Conservation (phyloP, 2,113 vertebrate species). For the Arenaria interpres region DNA sequence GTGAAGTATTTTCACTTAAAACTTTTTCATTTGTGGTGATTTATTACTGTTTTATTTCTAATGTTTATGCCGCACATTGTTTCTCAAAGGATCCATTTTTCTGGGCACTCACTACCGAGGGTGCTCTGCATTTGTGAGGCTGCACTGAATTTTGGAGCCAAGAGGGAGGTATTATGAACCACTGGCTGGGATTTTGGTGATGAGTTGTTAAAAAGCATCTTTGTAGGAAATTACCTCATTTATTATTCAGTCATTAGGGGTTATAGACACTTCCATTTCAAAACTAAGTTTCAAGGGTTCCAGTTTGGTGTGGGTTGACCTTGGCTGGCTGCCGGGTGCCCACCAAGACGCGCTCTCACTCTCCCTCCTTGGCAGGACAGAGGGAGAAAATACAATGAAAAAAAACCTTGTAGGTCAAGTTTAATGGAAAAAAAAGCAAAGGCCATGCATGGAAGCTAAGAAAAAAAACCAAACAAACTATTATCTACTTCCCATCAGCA, state of each 20-base stretch:
- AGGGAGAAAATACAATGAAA: not conserved
- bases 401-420: rapidly evolving
- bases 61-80: conserved; percentile 2
- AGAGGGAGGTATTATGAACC: not conserved
- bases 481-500: not conserved
- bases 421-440: not conserved
- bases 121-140: not conserved
- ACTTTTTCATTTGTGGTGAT: not conserved
- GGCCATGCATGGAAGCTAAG: not conserved
- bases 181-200: not conserved
- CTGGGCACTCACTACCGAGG: not conserved
- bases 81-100: conserved; percentile 26
- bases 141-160: not conserved
- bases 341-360: not conserved
- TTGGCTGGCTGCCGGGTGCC: not conserved
- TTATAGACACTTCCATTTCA: not conserved
- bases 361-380: not conserved
- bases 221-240: not conserved
- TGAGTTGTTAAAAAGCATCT: not conserved
- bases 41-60: conserved; percentile 5
- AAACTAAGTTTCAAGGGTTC: not conserved
- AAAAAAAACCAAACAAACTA: not conserved
- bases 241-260: not conserved
- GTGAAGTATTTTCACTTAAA: not conserved
- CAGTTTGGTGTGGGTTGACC: not conserved